Evolutionary conservation across 2,113 vertebrate species (phyloP).

Genomic region (Hoplias malabaricus): DNA sequence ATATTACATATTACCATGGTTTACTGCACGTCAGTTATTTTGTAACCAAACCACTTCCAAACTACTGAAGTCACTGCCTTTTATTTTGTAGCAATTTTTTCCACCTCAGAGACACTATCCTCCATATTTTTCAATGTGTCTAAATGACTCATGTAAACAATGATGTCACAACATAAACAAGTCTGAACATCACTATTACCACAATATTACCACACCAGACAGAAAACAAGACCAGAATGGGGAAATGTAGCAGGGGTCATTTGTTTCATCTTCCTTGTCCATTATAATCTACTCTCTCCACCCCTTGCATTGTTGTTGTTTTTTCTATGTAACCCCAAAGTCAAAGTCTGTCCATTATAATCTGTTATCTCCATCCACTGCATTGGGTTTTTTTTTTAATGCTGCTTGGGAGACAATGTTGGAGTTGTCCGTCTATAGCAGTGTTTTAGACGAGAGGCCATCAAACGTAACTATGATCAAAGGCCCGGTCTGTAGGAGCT

Average conservation of each 20-base stretch:
- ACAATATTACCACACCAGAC: neutral
- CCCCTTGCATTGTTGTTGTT: neutral
- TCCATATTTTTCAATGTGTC: no score
- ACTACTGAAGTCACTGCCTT: no score
- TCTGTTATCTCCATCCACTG: neutral
- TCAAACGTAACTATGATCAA: slow-evolving; percentile 54
- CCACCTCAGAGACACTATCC: no score
- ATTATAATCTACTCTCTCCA: neutral
- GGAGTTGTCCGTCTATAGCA: neutral
- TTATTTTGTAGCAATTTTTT: no score
- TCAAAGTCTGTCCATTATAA: neutral
- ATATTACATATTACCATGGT: no score
- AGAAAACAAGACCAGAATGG: neutral
- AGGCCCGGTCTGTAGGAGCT: slow-evolving; percentile 32
- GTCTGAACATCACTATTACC: no score
- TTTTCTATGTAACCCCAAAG: neutral
- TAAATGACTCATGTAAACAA: no score
- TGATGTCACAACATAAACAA: no score
- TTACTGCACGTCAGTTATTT: no score
- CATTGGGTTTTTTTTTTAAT: neutral
- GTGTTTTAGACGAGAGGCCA: slow-evolving; percentile 30
- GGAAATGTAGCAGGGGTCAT: neutral
- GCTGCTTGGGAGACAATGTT: neutral
- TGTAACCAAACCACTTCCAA: no score
- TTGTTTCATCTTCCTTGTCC: slow-evolving; percentile 2